phyloP scores from a whole-genome alignment of 2,888 invertebrate genomes.

The Chloroclysta siterata region DNA sequence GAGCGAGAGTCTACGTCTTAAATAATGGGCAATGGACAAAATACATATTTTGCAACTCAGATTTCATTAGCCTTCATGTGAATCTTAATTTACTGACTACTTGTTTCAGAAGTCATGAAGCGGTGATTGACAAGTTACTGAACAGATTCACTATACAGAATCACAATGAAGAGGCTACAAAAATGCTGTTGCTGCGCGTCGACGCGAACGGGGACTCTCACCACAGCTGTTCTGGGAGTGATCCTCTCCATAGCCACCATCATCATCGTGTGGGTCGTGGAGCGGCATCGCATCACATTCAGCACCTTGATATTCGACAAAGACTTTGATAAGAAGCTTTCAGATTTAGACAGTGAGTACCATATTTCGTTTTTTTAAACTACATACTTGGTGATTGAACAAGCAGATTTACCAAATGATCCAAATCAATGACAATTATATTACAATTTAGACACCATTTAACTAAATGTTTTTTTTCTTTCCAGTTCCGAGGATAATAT shows the following conservation, averaged over 20 bases:
- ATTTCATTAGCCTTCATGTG: too few species aligned
- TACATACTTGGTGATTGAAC: too few species aligned
- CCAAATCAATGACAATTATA: too few species aligned
- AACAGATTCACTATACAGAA: slow-evolving; percentile 23
- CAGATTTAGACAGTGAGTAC: slow-evolving; percentile 86
- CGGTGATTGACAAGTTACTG: slow-evolving; percentile 37
- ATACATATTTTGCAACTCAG: too few species aligned
- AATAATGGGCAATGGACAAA: too few species aligned
- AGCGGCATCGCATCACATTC: slow-evolving; percentile 86
- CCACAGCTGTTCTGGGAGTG: slow-evolving; percentile 89
- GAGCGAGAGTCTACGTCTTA: too few species aligned
- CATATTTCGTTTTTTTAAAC: not conserved
- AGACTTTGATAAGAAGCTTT: slow-evolving; percentile 78
- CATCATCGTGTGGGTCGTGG: slow-evolving; percentile 86
- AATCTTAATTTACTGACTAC: too few species aligned
- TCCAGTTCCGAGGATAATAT: slow-evolving; percentile 90
- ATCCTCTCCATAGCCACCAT: slow-evolving; percentile 89
- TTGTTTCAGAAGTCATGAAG: slow-evolving; percentile 58
- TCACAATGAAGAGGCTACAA: slow-evolving; percentile 82
- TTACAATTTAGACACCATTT: too few species aligned
- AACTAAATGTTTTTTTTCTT: slow-evolving; percentile 46
- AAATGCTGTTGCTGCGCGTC: slow-evolving; percentile 90
- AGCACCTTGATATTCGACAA: slow-evolving; percentile 91
- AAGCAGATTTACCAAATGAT: too few species aligned
- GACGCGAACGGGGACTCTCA: slow-evolving; percentile 89